These are phyloP conservation scores for Anarsia innoxiella DNA, from an alignment of 2,888 invertebrate species.

Conservation along the genomic window DNA sequence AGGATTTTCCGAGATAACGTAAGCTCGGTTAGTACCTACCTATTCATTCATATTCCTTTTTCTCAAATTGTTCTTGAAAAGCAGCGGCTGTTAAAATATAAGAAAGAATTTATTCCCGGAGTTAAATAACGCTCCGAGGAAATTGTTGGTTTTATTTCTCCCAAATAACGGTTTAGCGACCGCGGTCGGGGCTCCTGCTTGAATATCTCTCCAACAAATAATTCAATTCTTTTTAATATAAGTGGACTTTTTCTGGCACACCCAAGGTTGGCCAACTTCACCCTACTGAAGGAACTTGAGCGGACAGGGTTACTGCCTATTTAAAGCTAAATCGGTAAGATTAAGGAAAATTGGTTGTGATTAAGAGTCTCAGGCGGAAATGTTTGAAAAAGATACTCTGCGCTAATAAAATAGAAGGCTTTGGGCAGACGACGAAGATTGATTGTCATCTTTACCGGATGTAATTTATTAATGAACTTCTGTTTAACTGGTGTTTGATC, in stretches of 20 bases:
- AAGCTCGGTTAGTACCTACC: too few species aligned
- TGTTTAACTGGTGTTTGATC: too few species aligned
- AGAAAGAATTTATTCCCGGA: conserved; percentile 31
- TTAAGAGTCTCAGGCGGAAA: conserved; percentile 13
- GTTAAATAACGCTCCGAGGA: conserved; percentile 34
- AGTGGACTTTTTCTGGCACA: conserved; percentile 22
- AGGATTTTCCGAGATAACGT: too few species aligned
- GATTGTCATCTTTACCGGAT: too few species aligned
- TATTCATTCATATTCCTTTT: too few species aligned
- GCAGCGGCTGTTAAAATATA: conserved; percentile 19
- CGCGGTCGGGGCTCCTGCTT: conserved; percentile 28
- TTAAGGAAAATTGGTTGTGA: conserved; percentile 19
- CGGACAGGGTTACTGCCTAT: conserved; percentile 17
- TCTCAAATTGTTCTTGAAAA: neutral
- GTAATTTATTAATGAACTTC: too few species aligned
- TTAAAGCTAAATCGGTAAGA: conserved; percentile 16
- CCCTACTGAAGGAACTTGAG: conserved; percentile 26
- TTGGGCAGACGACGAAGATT: neutral
- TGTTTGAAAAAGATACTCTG: neutral
- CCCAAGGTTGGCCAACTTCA: conserved; percentile 16
- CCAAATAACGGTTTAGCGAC: conserved; percentile 37
- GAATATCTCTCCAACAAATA: conserved; percentile 40
- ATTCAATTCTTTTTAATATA: conserved; percentile 35
- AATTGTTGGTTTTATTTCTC: conserved; percentile 42
- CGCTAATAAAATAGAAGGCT: conserved; percentile 2